Percentiles rank a stretch among this genome's conserved stretches.
Evolutionary conservation across 2,113 vertebrate species (phyloP).

Genomic region (Ginglymostoma cirratum): DNA sequence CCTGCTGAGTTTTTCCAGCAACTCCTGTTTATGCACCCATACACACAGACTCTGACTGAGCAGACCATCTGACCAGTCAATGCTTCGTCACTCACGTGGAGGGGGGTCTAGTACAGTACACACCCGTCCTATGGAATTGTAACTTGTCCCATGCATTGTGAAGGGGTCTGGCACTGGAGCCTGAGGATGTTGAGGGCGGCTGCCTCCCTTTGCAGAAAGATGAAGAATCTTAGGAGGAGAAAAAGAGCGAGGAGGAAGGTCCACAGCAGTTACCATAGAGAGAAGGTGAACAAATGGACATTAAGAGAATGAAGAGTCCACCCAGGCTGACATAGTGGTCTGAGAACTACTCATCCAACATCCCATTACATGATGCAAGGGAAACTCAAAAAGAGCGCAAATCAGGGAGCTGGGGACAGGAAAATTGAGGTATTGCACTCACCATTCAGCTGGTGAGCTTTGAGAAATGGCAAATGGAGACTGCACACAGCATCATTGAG

Average conservation of each 20-base stretch:
- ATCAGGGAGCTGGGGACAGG: no score
- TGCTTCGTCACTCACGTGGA: not conserved
- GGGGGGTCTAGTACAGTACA: not conserved
- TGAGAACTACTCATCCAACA: not conserved
- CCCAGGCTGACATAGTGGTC: not conserved
- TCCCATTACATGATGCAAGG: not conserved
- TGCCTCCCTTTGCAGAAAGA: no score
- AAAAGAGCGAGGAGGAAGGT: not conserved
- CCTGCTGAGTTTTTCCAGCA: no score
- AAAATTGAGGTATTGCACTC: no score
- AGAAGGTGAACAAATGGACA: not conserved
- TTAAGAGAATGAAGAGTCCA: not conserved
- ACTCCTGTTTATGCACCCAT: no score
- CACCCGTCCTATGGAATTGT: not conserved
- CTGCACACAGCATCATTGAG: no score
- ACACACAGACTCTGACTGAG: no score
- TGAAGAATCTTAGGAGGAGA: no score
- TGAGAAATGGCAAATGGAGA: no score
- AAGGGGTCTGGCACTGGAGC: not conserved
- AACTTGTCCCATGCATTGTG: not conserved
- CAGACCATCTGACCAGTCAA: not conserved
- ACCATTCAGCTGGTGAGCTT: no score
- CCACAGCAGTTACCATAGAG: not conserved
- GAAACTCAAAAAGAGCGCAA: not conserved
- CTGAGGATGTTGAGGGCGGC: not conserved